phyloP scores from a whole-genome alignment of 1,140 invertebrate species.

The Drosophila obscura region DNA sequence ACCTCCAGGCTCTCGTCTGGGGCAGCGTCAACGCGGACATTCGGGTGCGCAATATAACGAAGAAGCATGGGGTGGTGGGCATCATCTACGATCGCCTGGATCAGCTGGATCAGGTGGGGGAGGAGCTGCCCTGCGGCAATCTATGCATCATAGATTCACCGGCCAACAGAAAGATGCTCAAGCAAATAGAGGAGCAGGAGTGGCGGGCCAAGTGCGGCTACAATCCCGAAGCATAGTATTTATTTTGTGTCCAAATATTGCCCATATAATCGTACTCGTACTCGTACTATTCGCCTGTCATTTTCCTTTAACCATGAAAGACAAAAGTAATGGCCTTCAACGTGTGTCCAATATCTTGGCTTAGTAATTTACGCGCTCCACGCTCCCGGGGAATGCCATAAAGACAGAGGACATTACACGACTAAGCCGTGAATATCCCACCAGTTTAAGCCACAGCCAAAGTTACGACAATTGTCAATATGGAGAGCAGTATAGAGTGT shows the following conservation, averaged over 20 bases:
- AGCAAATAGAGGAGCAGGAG: constrained; percentile 26
- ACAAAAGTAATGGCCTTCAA: constrained; percentile 33
- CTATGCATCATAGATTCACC: constrained; percentile 52
- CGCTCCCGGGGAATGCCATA: constrained; percentile 36
- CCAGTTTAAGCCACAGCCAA: constrained; percentile 31
- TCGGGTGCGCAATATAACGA: constrained; percentile 6
- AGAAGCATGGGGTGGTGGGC: constrained; percentile 35
- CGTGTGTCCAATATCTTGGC: constrained; percentile 36
- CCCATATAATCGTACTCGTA: no score
- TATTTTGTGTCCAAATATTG: no score
- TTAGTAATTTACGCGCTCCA: constrained; percentile 53
- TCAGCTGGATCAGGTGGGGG: constrained; percentile 45
- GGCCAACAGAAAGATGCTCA: constrained; percentile 22
- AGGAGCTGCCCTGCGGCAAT: constrained; percentile 24
- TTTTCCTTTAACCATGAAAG: constrained; percentile 3
- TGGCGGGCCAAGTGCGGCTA: constrained; percentile 34
- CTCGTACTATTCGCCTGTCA: no score
- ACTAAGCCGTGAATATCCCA: constrained; percentile 79
- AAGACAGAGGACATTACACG: constrained; percentile 68
- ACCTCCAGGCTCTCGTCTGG: constrained; percentile 23
- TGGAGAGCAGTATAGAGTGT: constrained; percentile 8
- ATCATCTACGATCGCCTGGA: constrained; percentile 62
- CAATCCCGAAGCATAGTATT: neutral
- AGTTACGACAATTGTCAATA: constrained; percentile 42
- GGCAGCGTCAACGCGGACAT: constrained; percentile 2